Evolutionary conservation across 2,797 vertebrate species (phyloP).

Genomic region (Diplodus puntazzo): DNA sequence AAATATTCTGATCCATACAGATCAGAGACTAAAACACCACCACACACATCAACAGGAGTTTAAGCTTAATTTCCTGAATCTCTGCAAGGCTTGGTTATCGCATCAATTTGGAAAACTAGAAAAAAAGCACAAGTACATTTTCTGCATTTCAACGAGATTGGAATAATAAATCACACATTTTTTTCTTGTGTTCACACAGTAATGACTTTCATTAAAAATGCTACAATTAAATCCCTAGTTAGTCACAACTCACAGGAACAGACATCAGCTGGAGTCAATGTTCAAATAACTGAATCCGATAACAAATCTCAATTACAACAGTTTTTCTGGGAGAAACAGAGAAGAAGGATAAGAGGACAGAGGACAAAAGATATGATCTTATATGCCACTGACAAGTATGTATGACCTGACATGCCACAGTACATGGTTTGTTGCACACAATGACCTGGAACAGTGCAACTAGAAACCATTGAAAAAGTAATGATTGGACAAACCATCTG

Average conservation of each 20-base stretch:
- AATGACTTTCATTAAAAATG: constrained; percentile 15
- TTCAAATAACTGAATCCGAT: constrained; percentile 28
- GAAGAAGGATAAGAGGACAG: not conserved
- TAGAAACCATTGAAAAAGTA: too few relatives aligned
- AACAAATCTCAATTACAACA: constrained; percentile 14
- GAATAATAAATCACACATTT: constrained; percentile 19
- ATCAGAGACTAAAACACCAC: constrained; percentile 1
- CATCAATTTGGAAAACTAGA: constrained; percentile 25
- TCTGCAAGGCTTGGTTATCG: not conserved
- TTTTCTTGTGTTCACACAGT: constrained; percentile 8
- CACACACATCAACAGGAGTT: constrained; percentile 4
- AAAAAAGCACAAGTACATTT: not conserved
- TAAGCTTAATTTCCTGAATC: not conserved
- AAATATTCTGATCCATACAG: not conserved
- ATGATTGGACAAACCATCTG: too few relatives aligned
- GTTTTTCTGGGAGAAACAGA: not conserved
- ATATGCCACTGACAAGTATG: not conserved
- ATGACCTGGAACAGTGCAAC: too few relatives aligned
- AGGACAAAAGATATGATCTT: not conserved
- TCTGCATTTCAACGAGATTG: constrained; percentile 4
- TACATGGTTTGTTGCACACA: too few relatives aligned
- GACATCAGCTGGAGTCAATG: constrained; percentile 10
- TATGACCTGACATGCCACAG: too few relatives aligned
- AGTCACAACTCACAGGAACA: constrained; percentile 39
- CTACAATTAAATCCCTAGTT: constrained; percentile 10